phyloP scores from a whole-genome alignment of 1,140 invertebrate species.

The Lucilia sericata region DNA sequence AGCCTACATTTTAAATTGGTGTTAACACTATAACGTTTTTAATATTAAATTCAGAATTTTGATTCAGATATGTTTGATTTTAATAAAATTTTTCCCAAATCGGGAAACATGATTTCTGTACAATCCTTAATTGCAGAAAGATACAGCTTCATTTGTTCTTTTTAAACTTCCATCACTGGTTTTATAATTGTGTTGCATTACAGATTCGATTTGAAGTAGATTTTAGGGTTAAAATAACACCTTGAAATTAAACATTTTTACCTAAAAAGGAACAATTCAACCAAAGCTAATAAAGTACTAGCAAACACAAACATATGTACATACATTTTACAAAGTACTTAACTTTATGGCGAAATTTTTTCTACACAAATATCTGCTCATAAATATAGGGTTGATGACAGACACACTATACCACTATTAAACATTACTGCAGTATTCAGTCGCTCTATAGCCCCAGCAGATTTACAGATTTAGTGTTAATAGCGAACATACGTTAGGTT shows the following conservation, averaged over 20 bases:
- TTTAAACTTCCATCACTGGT: no score
- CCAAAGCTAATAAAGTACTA: conserved; percentile 12
- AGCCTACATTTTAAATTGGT: no score
- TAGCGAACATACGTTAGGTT: conserved; percentile 9
- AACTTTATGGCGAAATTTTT: conserved; percentile 11
- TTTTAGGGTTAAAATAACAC: background rate
- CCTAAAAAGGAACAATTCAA: background rate
- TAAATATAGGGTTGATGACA: conserved; percentile 20
- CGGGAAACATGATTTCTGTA: no score
- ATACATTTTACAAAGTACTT: background rate
- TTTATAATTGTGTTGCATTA: no score
- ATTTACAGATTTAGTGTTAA: conserved; percentile 23
- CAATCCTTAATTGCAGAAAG: no score
- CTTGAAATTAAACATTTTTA: background rate
- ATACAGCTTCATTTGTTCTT: no score
- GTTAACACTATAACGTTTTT: no score
- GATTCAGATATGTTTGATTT: no score
- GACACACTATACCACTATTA: background rate
- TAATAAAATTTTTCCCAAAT: no score
- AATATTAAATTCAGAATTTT: no score
- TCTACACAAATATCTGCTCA: background rate
- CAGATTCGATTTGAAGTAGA: no score
- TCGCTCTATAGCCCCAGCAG: background rate
- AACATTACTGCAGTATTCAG: background rate
- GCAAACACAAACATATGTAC: background rate